Evolutionary conservation across 2,888 invertebrate species (phyloP), one percentile per base, ranked within the genome.

Genomic region (Drosophila subquinaria): DNA sequence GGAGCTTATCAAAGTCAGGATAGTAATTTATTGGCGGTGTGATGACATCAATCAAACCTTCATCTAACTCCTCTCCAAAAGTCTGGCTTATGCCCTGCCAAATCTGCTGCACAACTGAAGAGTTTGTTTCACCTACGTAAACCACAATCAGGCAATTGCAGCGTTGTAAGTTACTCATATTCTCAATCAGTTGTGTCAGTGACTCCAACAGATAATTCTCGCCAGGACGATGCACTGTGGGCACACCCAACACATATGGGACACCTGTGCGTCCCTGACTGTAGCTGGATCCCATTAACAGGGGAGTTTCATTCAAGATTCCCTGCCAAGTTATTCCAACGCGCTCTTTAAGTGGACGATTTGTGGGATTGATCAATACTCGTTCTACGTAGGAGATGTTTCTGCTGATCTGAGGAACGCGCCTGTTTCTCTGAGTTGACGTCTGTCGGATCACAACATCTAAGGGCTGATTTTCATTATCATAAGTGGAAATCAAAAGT

Each of bases 41-140:
- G 8, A 88, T 68, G 0, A 83, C 53, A 53, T 85, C 88, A 11
- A 88, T 61, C 3, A 83, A 40, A 0, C 88, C 88, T 0, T 55
- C 15, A 15, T 66, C 30, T 40, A 82, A 38, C 3, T 73, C n/a
- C 2, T 23, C 9, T 1, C 27, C 36, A 6, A 81, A 72, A 0
- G 13, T 17, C 0, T 8, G 27, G 0, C 6, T 48, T 1, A 82
- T 10, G 2, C 30, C 9, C 1, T 48, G 20, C 15, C 69, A 60
- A 9, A 76, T 64, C 0, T 33, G 9, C n/a, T 72, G n/a, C 1
- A 76, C 53, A 0, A 55, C n/a, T 4, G 33, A 4, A 0, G 11
- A 23, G 0, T 60, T 40, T 0, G 61, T 69, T 17, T 79, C 86
- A 3, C 86, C 83, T 35, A 88, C 70, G 11, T 36, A 77, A 0